A percentile compares a stretch with the other conserved stretches of the same genome.
Conservation (phyloP, 2,113 vertebrate genomes). For the Poecilia latipinna region DNA sequence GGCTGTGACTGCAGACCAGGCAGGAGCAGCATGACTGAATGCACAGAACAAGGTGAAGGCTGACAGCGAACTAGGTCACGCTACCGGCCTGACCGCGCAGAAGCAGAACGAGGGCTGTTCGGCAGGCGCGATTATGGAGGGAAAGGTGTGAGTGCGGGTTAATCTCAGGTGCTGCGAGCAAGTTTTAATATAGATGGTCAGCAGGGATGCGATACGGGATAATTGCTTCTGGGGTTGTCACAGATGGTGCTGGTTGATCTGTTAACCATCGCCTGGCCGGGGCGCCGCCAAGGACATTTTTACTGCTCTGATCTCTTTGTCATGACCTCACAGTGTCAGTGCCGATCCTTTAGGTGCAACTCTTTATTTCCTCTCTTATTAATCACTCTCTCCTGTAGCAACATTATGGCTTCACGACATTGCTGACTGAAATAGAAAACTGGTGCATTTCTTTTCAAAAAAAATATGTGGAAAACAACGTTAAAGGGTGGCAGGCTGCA, state of each 20-base stretch:
- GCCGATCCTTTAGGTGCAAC: conserved; percentile 20
- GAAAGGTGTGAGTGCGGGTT: conserved; percentile 54
- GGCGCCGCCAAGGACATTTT: conserved; percentile 72
- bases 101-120: conserved; percentile 12
- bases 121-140: conserved; percentile 56
- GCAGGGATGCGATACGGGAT: conserved; percentile 70
- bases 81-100: conserved; percentile 17
- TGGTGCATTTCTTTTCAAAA: neutral
- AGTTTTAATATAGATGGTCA: conserved; percentile 75
- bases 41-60: conserved; percentile 35
- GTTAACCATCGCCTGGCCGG: conserved; percentile 62
- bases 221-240: conserved; percentile 77
- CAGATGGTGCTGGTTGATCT: conserved; percentile 78
- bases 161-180: conserved; percentile 74
- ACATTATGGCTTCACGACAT: neutral
- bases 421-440: neutral
- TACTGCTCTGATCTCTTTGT: conserved; percentile 63
- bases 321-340: conserved; percentile 50
- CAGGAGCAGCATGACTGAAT: conserved; percentile 45
- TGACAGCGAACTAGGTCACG: conserved; percentile 66
- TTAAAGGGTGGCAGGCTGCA: neutral
- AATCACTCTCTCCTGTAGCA: neutral
- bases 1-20: conserved; percentile 56
- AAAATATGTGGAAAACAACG: neutral
- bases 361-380: conserved; percentile 16